Evolutionary conservation across 2,113 vertebrate species (phyloP), one percentile per base, ranked within the genome.

Genomic region (Lycocorax pyrrhopterus): DNA sequence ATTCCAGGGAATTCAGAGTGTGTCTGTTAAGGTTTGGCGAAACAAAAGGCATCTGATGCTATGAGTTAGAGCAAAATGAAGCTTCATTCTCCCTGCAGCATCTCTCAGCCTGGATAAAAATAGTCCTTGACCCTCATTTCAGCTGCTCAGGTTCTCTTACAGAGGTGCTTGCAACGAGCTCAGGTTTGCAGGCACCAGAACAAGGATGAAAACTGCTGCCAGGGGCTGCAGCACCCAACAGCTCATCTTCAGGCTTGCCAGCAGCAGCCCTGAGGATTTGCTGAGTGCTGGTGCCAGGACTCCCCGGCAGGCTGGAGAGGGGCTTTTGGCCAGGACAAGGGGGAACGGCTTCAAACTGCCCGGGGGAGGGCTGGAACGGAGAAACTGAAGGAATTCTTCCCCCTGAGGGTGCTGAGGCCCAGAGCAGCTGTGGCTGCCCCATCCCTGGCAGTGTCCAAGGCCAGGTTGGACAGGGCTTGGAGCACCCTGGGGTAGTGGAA

Each of bases 391-490:
- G n/a, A 55, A 55, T 64, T 39, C 41, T 46, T 15, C 41, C 29
- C 59, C n/a, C n/a, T 5, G 14, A 39, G 23, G 23, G 6, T 22
- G 39, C 16, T 18, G 10, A 72, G 47, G 3, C 33, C 37, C 58
- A 55, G 27, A 15, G 47, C 0, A 43, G 30, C 44, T 67, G 71
- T 3, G 30, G 51, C 71, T 66, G 43, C 30, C 20, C 83, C 35
- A 35, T 25, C 17, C 35, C 71, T 67, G 52, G 30, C 1, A 3
- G 20, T 26, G 35, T 4, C 52, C 52, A 11, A 51, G 44, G 44
- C 21, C 44, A 12, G 52, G 20, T 0, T 67, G 44, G 60, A 58
- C 0, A 0, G 41, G n/a, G 43, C 8, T 56, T 30, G 60, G 83
- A 58, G 32, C 51, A 25, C 0, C 37, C 60, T 32, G 72, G 32